A percentile compares a stretch with the other conserved stretches of the same genome.
Conservation (phyloP, 2,113 vertebrate species). For the Cacatua alba region DNA sequence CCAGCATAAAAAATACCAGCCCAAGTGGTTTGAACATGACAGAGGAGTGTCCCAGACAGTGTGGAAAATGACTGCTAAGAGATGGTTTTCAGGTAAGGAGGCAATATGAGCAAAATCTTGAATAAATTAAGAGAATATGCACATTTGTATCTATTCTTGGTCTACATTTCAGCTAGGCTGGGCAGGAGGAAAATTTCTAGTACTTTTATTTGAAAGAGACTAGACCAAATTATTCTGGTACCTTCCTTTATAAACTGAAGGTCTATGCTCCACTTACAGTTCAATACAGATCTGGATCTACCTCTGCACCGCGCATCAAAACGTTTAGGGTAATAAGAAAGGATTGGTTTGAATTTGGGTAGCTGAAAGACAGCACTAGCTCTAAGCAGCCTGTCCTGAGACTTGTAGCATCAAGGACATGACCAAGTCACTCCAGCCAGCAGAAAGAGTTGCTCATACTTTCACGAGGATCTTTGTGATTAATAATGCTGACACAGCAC, state of each 20-base stretch:
- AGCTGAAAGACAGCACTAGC: neutral
- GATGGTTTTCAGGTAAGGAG: neutral
- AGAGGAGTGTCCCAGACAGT: fast-evolving
- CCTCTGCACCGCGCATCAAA: neutral
- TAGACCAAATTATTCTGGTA: neutral
- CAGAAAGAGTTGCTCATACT: neutral
- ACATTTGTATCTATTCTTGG: neutral
- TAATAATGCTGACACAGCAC: neutral
- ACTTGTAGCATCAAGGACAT: neutral
- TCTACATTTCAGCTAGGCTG: neutral
- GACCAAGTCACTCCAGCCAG: neutral
- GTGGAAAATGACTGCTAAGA: neutral
- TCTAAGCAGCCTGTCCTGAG: neutral
- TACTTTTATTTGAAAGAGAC: neutral
- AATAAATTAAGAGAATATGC: neutral
- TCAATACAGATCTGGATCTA: neutral
- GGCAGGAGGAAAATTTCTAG: neutral
- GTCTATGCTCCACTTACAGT: neutral
- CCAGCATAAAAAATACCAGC: neutral
- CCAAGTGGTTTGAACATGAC: neutral
- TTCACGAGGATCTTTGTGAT: neutral
- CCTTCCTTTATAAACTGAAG: neutral
- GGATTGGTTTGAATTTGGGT: neutral
- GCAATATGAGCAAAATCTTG: neutral
- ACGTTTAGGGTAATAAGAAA: neutral